Evolutionary conservation across 2,888 invertebrate genomes (phyloP).

Genomic region (Epistrophe grossulariae): DNA sequence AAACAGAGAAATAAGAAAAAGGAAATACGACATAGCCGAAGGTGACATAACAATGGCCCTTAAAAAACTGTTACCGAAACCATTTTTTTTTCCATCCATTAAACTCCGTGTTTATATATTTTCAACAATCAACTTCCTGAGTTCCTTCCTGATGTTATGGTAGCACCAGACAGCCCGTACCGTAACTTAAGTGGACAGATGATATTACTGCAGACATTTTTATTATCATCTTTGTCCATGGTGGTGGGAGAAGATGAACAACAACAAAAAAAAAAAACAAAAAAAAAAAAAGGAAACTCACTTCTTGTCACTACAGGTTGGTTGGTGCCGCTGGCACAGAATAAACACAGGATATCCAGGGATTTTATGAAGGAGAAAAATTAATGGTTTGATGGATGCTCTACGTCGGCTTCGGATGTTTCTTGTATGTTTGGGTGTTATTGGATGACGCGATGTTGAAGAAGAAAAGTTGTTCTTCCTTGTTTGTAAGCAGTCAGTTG

Average conservation of each 20-base stretch:
- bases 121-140: slow-evolving; percentile 10
- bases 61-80: slow-evolving; percentile 23
- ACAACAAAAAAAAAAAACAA: background rate
- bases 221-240: slow-evolving; percentile 56
- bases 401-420: background rate
- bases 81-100: slow-evolving; percentile 13
- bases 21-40: background rate
- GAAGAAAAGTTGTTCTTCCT: background rate
- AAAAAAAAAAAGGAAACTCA: slow-evolving; percentile 19
- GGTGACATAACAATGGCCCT: slow-evolving; percentile 50
- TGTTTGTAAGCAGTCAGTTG: background rate
- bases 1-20: background rate
- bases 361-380: slow-evolving; percentile 29
- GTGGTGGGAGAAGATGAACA: background rate
- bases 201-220: slow-evolving; percentile 55
- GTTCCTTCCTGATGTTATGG: background rate
- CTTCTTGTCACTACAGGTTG: slow-evolving; percentile 40
- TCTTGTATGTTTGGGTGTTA: background rate
- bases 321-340: slow-evolving; percentile 1
- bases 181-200: slow-evolving; percentile 48
- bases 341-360: background rate
- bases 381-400: slow-evolving; percentile 45
- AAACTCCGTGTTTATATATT: slow-evolving; percentile 4
- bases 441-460: background rate
- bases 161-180: background rate